These are phyloP conservation scores for Formica aserva DNA, from an alignment of 2,888 invertebrate species.

Conservation along the genomic window DNA sequence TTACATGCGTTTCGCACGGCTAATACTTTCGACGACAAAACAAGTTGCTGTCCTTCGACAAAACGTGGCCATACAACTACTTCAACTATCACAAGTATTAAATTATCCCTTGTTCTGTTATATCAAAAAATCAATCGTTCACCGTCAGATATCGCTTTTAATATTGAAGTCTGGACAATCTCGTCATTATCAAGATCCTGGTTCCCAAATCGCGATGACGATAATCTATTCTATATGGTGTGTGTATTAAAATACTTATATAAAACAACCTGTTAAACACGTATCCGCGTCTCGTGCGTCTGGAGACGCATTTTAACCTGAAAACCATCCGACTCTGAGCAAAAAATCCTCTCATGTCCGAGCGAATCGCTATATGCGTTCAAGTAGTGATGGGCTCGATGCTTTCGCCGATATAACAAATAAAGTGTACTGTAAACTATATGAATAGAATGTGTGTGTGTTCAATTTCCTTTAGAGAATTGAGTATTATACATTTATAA, in stretches of 20 bases:
- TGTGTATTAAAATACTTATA: slow-evolving; percentile 64
- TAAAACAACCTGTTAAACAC: slow-evolving; percentile 69
- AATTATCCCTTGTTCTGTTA: neutral
- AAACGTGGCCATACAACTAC: neutral
- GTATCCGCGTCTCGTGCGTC: slow-evolving; percentile 60
- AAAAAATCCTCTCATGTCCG: slow-evolving; percentile 52
- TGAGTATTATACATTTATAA: neutral
- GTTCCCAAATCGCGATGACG: neutral
- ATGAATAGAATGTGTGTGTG: neutral
- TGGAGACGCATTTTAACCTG: slow-evolving; percentile 63
- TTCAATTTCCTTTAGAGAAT: neutral
- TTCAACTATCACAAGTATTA: neutral
- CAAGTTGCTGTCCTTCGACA: slow-evolving; percentile 32
- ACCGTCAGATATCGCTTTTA: neutral
- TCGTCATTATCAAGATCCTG: slow-evolving; percentile 18
- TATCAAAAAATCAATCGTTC: neutral
- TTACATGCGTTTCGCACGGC: neutral
- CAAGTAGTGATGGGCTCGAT: slow-evolving; percentile 35
- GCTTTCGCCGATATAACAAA: slow-evolving; percentile 26
- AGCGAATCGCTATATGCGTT: slow-evolving; percentile 41
- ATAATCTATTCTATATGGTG: neutral
- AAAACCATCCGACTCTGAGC: slow-evolving; percentile 58
- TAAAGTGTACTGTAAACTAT: neutral
- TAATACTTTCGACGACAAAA: slow-evolving; percentile 7
- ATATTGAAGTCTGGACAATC: neutral